phyloP scores from a whole-genome alignment of 2,797 vertebrate species.

The Anabas testudineus region DNA sequence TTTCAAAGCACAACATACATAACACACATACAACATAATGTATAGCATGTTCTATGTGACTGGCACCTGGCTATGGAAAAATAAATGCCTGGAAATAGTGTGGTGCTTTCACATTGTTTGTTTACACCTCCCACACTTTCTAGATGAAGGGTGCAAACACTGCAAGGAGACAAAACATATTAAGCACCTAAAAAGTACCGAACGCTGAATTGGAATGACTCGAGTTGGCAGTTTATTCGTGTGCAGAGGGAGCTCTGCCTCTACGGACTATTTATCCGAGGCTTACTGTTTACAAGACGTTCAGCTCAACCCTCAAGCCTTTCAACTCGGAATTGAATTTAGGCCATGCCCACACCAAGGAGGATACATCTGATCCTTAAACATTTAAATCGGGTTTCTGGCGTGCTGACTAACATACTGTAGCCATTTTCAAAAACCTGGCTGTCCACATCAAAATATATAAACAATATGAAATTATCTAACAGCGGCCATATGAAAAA shows the following conservation, averaged over 20 bases:
- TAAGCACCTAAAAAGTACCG: conserved; percentile 55
- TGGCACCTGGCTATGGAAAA: conserved; percentile 31
- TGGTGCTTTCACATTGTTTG: conserved; percentile 57
- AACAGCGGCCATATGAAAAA: neutral
- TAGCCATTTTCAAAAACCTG: neutral
- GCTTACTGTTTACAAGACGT: conserved; percentile 64
- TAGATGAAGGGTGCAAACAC: conserved; percentile 54
- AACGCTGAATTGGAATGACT: conserved; percentile 58
- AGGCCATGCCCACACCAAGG: conserved; percentile 44
- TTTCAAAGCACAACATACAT: conserved; percentile 20
- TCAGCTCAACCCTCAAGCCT: conserved; percentile 50
- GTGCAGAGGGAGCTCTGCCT: conserved; percentile 60
- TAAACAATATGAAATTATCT: neutral
- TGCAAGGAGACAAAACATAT: conserved; percentile 64
- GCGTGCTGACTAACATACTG: neutral
- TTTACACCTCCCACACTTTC: conserved; percentile 66
- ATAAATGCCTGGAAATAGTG: conserved; percentile 57
- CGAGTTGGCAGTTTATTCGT: conserved; percentile 58
- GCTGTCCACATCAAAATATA: neutral
- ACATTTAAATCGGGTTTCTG: conserved; percentile 27
- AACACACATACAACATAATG: too few relatives aligned
- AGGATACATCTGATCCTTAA: conserved; percentile 26
- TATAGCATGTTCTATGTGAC: conserved; percentile 37
- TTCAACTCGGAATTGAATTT: conserved; percentile 48
- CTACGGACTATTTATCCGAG: conserved; percentile 56